These are phyloP conservation scores for Acleris literana DNA, from an alignment of 2,888 invertebrate species.

Conservation along the genomic window DNA sequence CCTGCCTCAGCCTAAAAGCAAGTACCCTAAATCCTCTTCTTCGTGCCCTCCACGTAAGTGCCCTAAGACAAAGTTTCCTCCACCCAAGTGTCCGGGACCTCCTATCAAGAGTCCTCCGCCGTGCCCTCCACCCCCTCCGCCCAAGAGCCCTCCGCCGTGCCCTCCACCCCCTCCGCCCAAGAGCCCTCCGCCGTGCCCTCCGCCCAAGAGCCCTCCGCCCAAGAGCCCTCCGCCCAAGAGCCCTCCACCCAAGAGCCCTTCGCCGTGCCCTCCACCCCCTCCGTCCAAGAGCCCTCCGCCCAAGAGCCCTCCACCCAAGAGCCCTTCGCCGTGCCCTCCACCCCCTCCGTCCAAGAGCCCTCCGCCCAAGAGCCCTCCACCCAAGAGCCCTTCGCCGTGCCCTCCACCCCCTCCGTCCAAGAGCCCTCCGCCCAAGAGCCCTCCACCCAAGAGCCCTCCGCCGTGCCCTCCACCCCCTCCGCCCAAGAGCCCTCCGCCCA, in stretches of 20 bases:
- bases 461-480: no score
- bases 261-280: no score
- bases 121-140: no score
- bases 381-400: not conserved
- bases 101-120: no score
- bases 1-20: no score
- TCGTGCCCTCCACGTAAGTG: no score
- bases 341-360: constrained; percentile 1
- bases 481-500: not conserved
- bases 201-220: not conserved
- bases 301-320: not conserved
- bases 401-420: not conserved
- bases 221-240: constrained; percentile 2
- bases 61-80: no score
- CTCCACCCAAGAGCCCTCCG: not conserved
- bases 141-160: no score
- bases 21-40: no score
- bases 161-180: no score
- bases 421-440: no score
- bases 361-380: not conserved
- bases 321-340: not conserved
- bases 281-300: constrained; percentile 5
- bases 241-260: not conserved
- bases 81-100: no score
- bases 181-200: not conserved